phyloP scores from a whole-genome alignment of 2,113 vertebrate species.

The Microcebus lehilahytsara region DNA sequence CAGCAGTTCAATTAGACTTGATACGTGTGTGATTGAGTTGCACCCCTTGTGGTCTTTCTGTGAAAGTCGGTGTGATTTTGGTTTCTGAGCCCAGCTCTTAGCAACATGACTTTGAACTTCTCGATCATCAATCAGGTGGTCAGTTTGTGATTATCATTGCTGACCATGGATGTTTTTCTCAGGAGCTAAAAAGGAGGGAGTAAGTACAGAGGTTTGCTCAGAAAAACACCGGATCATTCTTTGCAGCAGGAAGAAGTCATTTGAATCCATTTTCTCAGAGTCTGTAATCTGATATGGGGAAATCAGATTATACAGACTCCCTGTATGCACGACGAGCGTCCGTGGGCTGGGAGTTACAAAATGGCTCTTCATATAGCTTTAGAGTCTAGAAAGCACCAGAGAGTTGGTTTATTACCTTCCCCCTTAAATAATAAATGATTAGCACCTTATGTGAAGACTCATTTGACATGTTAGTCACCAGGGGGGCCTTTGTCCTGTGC shows the following conservation, averaged over 20 bases:
- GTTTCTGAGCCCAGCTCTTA: neutral
- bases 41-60: neutral
- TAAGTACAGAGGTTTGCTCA: neutral
- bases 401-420: neutral
- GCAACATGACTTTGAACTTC: neutral
- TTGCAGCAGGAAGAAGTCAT: constrained; percentile 48
- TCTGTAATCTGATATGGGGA: neutral
- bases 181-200: neutral
- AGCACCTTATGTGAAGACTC: neutral
- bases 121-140: neutral
- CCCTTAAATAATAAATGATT: neutral
- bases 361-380: neutral
- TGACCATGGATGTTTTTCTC: neutral
- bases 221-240: neutral
- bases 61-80: neutral
- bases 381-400: constrained; percentile 7
- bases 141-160: neutral
- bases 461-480: neutral
- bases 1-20: neutral
- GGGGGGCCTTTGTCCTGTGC: neutral
- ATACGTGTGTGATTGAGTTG: neutral
- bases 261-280: constrained; percentile 48
- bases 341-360: constrained; percentile 24
- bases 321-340: neutral
- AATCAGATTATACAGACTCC: constrained; percentile 20